A percentile compares a stretch with the other conserved stretches of the same genome.
Evolutionary conservation across 2,113 vertebrate genomes (phyloP).

Genomic region (Eidolon helvum): DNA sequence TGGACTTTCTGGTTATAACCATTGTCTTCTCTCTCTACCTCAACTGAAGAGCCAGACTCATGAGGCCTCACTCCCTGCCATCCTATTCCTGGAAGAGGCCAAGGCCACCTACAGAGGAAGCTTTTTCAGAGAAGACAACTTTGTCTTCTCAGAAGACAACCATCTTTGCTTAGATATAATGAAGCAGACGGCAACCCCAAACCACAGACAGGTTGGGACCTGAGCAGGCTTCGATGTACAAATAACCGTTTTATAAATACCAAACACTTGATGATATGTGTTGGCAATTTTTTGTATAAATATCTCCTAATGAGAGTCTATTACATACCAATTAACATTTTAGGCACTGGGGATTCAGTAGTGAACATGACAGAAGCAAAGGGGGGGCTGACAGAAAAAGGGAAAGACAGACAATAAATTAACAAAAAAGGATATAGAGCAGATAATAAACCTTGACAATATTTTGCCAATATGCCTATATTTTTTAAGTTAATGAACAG

Average conservation of each 20-base stretch:
- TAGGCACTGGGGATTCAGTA: neutral
- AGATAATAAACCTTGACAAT: neutral
- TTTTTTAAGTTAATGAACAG: neutral
- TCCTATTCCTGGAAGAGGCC: neutral
- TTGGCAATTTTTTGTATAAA: neutral
- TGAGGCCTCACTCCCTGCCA: neutral
- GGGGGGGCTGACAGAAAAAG: neutral
- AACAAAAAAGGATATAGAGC: neutral
- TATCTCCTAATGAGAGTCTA: neutral
- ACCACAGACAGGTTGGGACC: neutral
- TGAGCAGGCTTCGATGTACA: neutral
- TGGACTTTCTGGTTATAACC: neutral
- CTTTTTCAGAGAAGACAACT: neutral
- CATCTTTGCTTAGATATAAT: neutral
- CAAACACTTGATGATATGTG: neutral
- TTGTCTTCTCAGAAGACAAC: neutral
- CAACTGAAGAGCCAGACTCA: neutral
- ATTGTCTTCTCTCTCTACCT: neutral
- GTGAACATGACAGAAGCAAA: neutral
- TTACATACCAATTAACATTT: neutral
- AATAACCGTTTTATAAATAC: neutral
- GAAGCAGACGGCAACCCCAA: neutral
- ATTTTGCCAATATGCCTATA: neutral
- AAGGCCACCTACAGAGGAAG: neutral
- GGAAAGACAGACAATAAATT: neutral